phyloP scores from a whole-genome alignment of 2,888 invertebrate genomes.

The Acrobasis consociella region DNA sequence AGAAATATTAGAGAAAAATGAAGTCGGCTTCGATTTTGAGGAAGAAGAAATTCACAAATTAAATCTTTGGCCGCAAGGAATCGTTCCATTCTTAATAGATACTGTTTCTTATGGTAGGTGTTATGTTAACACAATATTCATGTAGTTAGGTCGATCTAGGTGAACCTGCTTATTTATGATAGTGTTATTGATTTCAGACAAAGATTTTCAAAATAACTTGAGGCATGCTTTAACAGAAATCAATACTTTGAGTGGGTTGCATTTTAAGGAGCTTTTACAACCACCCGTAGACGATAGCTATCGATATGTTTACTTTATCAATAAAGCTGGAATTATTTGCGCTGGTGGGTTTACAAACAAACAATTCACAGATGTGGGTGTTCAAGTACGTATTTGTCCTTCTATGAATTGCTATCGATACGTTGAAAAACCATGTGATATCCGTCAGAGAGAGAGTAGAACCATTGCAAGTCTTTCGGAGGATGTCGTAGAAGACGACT shows the following conservation, averaged over 20 bases:
- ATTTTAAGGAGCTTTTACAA: not conserved
- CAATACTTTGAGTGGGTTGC: not conserved
- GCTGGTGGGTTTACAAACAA: not conserved
- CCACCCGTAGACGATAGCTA: not conserved
- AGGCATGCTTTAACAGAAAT: not conserved
- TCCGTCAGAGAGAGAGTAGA: too few species aligned
- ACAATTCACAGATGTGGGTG: not conserved
- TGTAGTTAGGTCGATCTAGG: not conserved
- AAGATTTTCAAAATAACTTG: not conserved
- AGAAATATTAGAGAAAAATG: not conserved
- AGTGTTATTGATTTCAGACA: not conserved
- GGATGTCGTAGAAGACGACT: too few species aligned
- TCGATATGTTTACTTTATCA: not conserved
- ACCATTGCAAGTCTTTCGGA: too few species aligned
- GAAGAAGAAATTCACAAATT: not conserved
- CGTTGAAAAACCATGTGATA: too few species aligned
- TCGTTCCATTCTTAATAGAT: not conserved
- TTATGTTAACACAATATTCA: not conserved
- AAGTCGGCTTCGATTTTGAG: not conserved
- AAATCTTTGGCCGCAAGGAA: not conserved
- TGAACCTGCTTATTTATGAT: not conserved
- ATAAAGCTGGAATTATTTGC: not conserved
- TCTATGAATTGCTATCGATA: too few species aligned
- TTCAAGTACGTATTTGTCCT: not conserved
- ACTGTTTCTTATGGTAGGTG: not conserved